Base-by-base conservation (phyloP, 1,140 invertebrate genomes). In the Diorhabda elongata region DNA sequence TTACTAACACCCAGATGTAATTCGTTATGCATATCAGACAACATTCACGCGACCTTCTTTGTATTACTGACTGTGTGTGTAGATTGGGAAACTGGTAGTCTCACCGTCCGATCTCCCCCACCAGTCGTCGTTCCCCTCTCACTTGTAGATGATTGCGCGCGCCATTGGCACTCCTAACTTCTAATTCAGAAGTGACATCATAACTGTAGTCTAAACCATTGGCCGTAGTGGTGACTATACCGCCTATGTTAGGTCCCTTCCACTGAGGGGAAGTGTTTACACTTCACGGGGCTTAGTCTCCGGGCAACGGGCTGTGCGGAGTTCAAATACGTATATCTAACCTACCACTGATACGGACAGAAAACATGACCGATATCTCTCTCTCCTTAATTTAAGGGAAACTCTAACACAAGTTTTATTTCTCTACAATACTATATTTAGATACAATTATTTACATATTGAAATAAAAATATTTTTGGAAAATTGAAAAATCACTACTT, bases 11-110 rank as follows among this genome's bases (percentile, higher is more conserved):
- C 47, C 47, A 52, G 47, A 52, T 52, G 47, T 52, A n/a, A 78
- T 76, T 76, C 76, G 75, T 75, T 80, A 81, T 82, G 78, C 82
- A 83, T 84, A 75, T 76, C 82, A 79, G 77, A 80, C 78, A 72
- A 83, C 76, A 83, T 84, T 80, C 77, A 76, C 79, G 75, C 79
- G 75, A 77, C 77, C 78, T 74, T 75, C 77, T 74, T 74, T 79
- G 74, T 72, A 79, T 76, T 78, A 76, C 74, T 72, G 73, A 80
- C 80, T 66, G 66, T 64, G 44, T 69, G 64, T 42, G 41, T 66
- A 41, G 56, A 42, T 9, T 67, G 69, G 62, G 64, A 69, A 58
- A 68, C 69, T 43, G 61, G 42, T 42, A 11, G n/a, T 62, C 26
- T 44, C 61, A 11, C 42, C 61, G 42, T 44, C 44, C 56, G 42